phyloP scores from a whole-genome alignment of 2,113 vertebrate genomes.

The Cygnus atratus region DNA sequence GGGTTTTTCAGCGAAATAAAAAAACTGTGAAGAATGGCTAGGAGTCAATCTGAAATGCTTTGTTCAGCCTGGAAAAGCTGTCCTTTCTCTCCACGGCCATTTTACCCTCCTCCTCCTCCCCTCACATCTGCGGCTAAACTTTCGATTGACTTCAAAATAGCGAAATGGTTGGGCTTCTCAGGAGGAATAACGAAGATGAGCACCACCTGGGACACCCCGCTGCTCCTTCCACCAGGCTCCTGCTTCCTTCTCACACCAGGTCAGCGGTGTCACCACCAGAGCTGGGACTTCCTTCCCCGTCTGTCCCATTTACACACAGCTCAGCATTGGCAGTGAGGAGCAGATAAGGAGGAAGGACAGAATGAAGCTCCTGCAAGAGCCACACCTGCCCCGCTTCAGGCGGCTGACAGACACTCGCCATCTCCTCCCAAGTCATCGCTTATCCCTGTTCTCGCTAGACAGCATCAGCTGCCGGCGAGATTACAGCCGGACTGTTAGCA shows the following conservation, averaged over 20 bases:
- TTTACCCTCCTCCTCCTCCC: background rate
- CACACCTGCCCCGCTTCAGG: background rate
- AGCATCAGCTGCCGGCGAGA: background rate
- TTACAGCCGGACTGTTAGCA: background rate
- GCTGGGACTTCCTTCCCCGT: background rate
- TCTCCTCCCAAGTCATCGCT: background rate
- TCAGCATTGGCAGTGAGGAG: background rate
- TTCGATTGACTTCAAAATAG: background rate
- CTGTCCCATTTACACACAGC: background rate
- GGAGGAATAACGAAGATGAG: background rate
- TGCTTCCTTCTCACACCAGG: no score
- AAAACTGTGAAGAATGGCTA: background rate
- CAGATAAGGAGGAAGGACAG: background rate
- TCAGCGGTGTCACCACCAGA: background rate
- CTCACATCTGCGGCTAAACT: background rate
- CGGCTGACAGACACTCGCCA: background rate
- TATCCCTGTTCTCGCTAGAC: background rate
- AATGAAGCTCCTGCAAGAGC: background rate
- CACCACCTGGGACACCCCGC: accelerated
- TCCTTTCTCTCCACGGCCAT: background rate
- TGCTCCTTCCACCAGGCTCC: background rate
- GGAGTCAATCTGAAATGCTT: background rate
- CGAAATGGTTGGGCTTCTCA: background rate
- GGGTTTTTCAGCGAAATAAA: background rate
- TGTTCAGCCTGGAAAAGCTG: background rate